Percentiles rank a stretch among this genome's conserved stretches.
These are phyloP conservation scores for Tachina lurida DNA, from an alignment of 2,888 invertebrate genomes.

Conservation along the genomic window DNA sequence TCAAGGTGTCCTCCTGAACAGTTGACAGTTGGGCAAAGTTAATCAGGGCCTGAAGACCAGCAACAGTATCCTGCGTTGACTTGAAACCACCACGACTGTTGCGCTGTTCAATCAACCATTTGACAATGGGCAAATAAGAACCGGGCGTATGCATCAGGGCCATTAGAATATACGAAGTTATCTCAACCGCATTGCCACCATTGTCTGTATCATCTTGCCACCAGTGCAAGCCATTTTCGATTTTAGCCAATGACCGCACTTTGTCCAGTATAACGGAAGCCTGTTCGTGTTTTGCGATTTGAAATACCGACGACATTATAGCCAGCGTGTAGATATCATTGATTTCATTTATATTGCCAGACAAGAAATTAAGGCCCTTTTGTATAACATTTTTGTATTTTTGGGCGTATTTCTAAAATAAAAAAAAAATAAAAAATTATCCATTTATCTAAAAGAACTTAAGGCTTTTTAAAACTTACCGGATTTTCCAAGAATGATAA, in stretches of 20 bases:
- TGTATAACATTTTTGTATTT: conserved; percentile 86
- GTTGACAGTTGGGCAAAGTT: conserved; percentile 85
- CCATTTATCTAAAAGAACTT: too few relatives aligned
- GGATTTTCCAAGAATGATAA: conserved; percentile 87
- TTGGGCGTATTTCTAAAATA: conserved; percentile 36
- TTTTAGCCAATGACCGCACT: conserved; percentile 81
- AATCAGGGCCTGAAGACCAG: conserved; percentile 87
- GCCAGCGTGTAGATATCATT: conserved; percentile 89
- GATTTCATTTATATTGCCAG: conserved; percentile 86
- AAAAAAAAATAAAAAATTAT: not conserved
- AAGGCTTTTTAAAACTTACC: not conserved
- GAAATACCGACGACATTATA: conserved; percentile 89
- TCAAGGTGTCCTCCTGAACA: not conserved
- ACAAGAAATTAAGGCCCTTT: conserved; percentile 89
- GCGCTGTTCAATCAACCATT: conserved; percentile 88
- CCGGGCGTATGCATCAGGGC: conserved; percentile 83
- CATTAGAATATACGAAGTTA: conserved; percentile 92
- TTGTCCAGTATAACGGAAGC: conserved; percentile 82
- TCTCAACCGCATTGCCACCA: conserved; percentile 88
- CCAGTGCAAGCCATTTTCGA: conserved; percentile 86
- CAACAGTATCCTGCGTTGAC: conserved; percentile 89
- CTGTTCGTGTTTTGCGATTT: conserved; percentile 87
- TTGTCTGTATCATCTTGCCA: conserved; percentile 86
- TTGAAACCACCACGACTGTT: conserved; percentile 87
- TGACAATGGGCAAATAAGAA: conserved; percentile 84